Conservation (phyloP, 2,113 vertebrate genomes). For the Solea senegalensis region DNA sequence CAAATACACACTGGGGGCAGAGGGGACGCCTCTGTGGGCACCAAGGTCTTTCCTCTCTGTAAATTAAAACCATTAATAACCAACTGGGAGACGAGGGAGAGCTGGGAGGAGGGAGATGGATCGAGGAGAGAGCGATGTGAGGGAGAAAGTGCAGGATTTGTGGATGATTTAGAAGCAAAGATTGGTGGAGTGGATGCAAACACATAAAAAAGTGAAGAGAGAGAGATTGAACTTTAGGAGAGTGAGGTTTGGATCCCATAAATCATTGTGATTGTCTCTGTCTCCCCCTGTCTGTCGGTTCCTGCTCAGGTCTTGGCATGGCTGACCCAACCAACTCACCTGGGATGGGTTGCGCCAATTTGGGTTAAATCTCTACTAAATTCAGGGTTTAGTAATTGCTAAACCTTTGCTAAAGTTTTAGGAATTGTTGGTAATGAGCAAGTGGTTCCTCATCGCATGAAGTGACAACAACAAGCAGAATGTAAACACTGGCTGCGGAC, state of each 20-base stretch:
- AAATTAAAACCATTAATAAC: slow-evolving; percentile 97
- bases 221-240: slow-evolving; percentile 6
- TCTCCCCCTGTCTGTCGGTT: too few species aligned
- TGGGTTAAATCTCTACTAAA: too few species aligned
- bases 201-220: slow-evolving; percentile 26
- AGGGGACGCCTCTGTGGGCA: slow-evolving; percentile 78
- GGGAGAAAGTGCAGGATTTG: slow-evolving; percentile 17
- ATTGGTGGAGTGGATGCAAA: slow-evolving; percentile 26
- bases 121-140: slow-evolving; percentile 16
- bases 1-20: slow-evolving; percentile 70
- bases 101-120: slow-evolving; percentile 37
- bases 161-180: slow-evolving; percentile 51
- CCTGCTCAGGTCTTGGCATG: too few species aligned
- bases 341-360: too few species aligned
- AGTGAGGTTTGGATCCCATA: slow-evolving; percentile 12
- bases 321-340: too few species aligned
- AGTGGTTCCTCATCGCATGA: too few species aligned
- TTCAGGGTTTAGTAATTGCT: too few species aligned
- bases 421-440: too few species aligned
- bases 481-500: too few species aligned
- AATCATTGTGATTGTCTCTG: slow-evolving; percentile 48
- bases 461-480: too few species aligned
- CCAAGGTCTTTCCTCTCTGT: slow-evolving; percentile 81
- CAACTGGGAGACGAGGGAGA: slow-evolving; percentile 69
- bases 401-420: too few species aligned